A percentile compares a stretch with the other conserved stretches of the same genome.
Conservation (phyloP, 92 coral and sea anemone genomes). For the Plumapathes pennacea region DNA sequence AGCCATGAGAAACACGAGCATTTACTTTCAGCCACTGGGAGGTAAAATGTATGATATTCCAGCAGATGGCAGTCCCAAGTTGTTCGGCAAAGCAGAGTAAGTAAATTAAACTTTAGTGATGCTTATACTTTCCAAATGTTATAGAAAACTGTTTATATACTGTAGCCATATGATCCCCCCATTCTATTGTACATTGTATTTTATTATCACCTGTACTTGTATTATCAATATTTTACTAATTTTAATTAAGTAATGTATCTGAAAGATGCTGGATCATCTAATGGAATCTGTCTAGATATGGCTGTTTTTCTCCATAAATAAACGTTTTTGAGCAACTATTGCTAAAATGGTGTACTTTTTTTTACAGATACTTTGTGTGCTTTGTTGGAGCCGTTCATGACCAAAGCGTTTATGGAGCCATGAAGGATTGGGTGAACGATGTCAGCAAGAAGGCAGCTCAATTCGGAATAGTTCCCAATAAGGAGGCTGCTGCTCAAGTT, state of each 20-base stretch:
- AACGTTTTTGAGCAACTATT: background rate
- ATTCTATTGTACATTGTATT: too few species aligned
- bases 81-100: constrained; percentile 68
- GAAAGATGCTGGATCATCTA: too few species aligned
- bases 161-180: too few species aligned
- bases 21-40: constrained; percentile 62
- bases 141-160: too few species aligned
- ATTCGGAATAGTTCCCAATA: constrained; percentile 47
- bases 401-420: constrained; percentile 19
- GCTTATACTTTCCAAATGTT: too few species aligned
- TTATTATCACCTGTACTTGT: too few species aligned
- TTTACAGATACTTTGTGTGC: constrained; percentile 66
- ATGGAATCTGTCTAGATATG: too few species aligned
- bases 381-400: constrained; percentile 30
- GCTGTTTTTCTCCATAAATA: background rate
- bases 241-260: too few species aligned
- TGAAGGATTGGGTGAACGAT: constrained; percentile 46
- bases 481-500: constrained; percentile 47
- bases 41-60: constrained; percentile 53
- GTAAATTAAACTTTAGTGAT: too few species aligned
- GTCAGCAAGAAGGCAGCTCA: constrained; percentile 39
- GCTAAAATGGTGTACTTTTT: too few species aligned
- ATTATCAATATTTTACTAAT: too few species aligned
- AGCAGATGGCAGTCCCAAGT: constrained; percentile 39
- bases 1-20: constrained; percentile 21